phyloP scores from a whole-genome alignment of 2,888 invertebrate genomes.

The Colletes collaris region DNA sequence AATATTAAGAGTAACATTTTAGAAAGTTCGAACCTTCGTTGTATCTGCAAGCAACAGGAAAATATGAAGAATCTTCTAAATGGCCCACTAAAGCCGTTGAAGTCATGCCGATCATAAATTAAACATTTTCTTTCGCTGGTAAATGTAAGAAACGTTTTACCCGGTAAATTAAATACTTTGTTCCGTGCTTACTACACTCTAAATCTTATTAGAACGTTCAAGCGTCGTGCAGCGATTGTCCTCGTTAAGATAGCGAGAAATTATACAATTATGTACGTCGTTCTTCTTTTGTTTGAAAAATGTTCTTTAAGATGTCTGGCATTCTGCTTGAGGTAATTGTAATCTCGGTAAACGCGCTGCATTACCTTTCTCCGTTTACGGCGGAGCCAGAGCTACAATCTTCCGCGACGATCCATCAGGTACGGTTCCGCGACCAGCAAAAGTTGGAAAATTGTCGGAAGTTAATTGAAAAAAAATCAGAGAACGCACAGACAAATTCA shows the following conservation, averaged over 20 bases:
- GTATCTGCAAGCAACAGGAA: not conserved
- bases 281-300: constrained; percentile 28
- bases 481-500: too few species aligned
- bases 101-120: not conserved
- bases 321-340: constrained; percentile 22
- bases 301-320: constrained; percentile 24
- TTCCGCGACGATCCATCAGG: not conserved
- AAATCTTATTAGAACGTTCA: not conserved
- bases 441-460: too few species aligned
- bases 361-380: constrained; percentile 47
- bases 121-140: not conserved
- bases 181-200: not conserved
- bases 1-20: not conserved
- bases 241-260: not conserved
- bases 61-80: not conserved
- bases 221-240: not conserved
- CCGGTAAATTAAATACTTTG: not conserved
- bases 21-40: not conserved
- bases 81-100: too few species aligned
- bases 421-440: not conserved
- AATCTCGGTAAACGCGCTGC: constrained; percentile 32
- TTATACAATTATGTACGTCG: constrained; percentile 5
- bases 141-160: too few species aligned
- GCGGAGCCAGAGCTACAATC: constrained; percentile 11
- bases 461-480: too few species aligned